Conservation (phyloP, 2,113 vertebrate species). For the Elgaria multicarinata region DNA sequence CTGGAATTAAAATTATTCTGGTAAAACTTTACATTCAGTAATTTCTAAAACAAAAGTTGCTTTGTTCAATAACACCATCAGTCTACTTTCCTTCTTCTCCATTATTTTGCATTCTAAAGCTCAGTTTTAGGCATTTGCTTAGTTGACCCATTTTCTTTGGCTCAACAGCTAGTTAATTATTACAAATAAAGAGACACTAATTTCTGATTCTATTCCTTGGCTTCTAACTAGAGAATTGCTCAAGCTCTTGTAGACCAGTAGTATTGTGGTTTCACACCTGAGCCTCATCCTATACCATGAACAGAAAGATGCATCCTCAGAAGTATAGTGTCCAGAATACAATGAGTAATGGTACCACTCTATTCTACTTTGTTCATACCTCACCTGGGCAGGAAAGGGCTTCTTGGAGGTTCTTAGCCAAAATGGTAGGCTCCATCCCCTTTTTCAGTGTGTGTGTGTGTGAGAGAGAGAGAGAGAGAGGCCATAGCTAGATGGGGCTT, state of each 20-base stretch:
- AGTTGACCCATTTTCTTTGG: not conserved
- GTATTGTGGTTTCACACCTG: not conserved
- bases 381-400: no score
- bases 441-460: no score
- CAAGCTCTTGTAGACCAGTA: not conserved
- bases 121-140: not conserved
- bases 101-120: not conserved
- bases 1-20: slow-evolving; percentile 4
- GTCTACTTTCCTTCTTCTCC: not conserved
- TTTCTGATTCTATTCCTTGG: not conserved
- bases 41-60: not conserved
- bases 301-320: not conserved
- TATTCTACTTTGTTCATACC: not conserved
- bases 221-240: not conserved
- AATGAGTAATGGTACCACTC: not conserved
- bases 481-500: no score
- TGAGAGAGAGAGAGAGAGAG: no score
- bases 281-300: no score
- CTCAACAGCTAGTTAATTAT: slow-evolving; percentile 30
- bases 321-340: not conserved
- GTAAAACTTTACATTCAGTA: not conserved
- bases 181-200: not conserved
- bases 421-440: no score
- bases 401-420: no score
- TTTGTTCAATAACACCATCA: not conserved